phyloP scores from a whole-genome alignment of 2,113 vertebrate genomes.

The Callorhinus ursinus region DNA sequence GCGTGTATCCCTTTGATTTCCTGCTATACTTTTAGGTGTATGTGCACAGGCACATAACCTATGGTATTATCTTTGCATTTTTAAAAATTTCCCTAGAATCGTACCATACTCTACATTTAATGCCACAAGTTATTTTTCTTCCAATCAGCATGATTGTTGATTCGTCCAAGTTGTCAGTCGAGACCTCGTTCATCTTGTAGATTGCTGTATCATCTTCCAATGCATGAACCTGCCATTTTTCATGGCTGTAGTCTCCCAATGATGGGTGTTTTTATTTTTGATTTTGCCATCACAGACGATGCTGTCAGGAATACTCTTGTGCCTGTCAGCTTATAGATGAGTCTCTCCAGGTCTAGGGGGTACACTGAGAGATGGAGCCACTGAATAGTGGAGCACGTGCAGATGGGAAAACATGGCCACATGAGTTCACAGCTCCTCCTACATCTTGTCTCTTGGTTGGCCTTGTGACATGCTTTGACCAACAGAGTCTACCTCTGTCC shows the following conservation, averaged over 20 bases:
- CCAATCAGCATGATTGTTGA: neutral
- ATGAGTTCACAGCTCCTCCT: accelerated
- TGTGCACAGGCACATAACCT: accelerated
- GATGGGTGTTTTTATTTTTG: neutral
- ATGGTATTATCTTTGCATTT: neutral
- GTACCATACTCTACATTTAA: neutral
- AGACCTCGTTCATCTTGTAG: neutral
- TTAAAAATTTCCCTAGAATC: neutral
- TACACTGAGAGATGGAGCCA: accelerated
- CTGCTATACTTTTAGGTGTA: neutral
- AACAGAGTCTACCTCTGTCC: accelerated
- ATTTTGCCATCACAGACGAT: neutral
- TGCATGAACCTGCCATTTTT: neutral
- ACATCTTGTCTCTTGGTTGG: neutral
- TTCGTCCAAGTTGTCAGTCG: neutral
- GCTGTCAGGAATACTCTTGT: neutral
- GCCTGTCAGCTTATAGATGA: neutral
- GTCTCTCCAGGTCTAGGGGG: neutral
- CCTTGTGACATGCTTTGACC: neutral
- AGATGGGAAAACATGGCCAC: accelerated
- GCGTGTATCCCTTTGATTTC: accelerated
- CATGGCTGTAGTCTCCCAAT: accelerated
- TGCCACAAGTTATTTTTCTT: neutral
- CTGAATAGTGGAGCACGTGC: accelerated
- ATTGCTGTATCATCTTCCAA: neutral